Conservation (phyloP, 2,888 invertebrate species). For the Heliconius aoede region DNA sequence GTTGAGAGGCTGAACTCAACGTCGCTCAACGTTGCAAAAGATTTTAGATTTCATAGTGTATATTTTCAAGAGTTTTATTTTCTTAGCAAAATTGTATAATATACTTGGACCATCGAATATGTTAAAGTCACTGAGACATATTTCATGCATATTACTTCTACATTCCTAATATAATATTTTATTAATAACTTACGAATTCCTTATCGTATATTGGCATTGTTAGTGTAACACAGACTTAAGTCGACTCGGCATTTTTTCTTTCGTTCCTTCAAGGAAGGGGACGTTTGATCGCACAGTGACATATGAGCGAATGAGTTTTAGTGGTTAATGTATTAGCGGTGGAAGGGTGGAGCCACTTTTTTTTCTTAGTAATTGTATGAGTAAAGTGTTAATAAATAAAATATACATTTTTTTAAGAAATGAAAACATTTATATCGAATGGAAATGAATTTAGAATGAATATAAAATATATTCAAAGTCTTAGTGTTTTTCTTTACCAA, state of each 20-base stretch:
- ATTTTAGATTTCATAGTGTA: not conserved
- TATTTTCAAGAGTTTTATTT: not conserved
- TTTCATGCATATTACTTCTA: no score
- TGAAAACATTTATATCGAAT: no score
- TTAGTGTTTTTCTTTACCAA: no score
- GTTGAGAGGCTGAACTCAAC: no score
- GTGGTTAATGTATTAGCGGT: slow-evolving; percentile 33
- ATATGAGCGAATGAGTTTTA: slow-evolving; percentile 37
- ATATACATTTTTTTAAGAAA: no score
- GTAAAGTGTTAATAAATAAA: not conserved
- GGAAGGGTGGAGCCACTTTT: slow-evolving; percentile 21
- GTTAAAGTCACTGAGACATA: not conserved
- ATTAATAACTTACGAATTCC: not conserved
- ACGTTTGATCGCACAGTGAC: slow-evolving; percentile 28
- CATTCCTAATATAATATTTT: no score
- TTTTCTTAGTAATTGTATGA: not conserved
- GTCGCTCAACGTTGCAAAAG: not conserved
- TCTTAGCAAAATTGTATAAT: no score
- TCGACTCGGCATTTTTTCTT: slow-evolving; percentile 40
- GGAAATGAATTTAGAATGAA: no score
- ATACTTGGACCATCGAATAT: not conserved
- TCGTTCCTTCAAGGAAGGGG: slow-evolving; percentile 23
- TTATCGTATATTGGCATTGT: not conserved
- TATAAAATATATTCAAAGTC: no score
- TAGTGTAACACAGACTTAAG: slow-evolving; percentile 22